Evolutionary conservation across 1,140 invertebrate genomes (phyloP), one percentile per base, ranked within the genome.

Genomic region (Ooceraea biroi): DNA sequence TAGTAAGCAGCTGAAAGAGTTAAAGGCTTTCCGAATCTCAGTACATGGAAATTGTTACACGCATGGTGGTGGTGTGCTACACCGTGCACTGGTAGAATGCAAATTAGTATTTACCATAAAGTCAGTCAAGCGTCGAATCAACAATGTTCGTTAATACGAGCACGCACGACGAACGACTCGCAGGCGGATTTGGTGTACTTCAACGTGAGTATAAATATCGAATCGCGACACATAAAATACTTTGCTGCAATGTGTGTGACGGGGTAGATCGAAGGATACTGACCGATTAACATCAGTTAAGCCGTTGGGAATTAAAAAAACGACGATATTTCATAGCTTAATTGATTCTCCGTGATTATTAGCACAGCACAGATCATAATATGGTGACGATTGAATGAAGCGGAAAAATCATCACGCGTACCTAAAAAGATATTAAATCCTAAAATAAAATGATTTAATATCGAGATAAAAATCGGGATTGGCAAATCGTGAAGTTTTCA

Each of bases 1-100:
- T 10, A 4, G 2, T n/a, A n/a, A 68, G 63, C 63, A 69, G 50
- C 76, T 80, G 76, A 80, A 80, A 80, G 76, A 22, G 76, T 80
- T 80, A 58, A 71, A 22, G 65, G 22, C 50, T 80, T 80, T 46
- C 76, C 12, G 36, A 46, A 22, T 58, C 14, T 80, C 76, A 7
- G 36, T 17, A 44, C 17, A 48, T 0, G 46, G 11, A 10, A 50
- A 12, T 2, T 57, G 65, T 69, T 71, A 80, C 76, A 80, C 76
- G 25, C 76, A 44, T 80, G n/a, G 8, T 71, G 68, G 19, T 69
- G 60, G 8, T 76, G 27, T 65, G 30, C 10, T 57, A 50, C 76
- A 69, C 76, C 22, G 17, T 71, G 50, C 65, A 80, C 65, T 22
- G 25, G 65, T 80, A 57, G 65, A 80, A 80, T 71, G 65, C 65